Evolutionary conservation across 2,113 vertebrate genomes (phyloP).

Genomic region (Pantherophis guttatus): DNA sequence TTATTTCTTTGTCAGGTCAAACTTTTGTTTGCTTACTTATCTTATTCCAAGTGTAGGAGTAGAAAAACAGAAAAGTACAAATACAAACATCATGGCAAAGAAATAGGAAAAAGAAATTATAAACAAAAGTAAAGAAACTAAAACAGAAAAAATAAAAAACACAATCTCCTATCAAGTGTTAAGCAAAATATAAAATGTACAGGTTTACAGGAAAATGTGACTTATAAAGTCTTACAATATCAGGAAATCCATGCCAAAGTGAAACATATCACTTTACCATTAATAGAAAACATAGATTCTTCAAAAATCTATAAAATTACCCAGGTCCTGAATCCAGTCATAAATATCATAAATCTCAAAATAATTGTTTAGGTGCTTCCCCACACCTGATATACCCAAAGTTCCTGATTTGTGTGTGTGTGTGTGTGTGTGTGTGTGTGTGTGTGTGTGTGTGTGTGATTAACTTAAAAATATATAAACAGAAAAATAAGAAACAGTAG

Average conservation of each 20-base stretch:
- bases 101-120: background rate
- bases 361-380: background rate
- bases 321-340: background rate
- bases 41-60: no score
- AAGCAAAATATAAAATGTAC: background rate
- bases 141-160: background rate
- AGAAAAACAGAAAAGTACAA: background rate
- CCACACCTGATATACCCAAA: no score
- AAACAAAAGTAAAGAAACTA: background rate
- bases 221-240: background rate
- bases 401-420: no score
- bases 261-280: background rate
- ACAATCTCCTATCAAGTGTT: background rate
- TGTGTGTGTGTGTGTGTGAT: background rate
- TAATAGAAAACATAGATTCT: background rate
- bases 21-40: no score
- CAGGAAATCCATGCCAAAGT: background rate
- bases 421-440: background rate
- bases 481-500: background rate
- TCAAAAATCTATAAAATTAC: background rate
- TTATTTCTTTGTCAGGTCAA: no score
- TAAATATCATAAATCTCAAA: background rate
- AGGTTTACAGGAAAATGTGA: background rate
- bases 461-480: background rate
- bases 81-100: background rate